phyloP scores from a whole-genome alignment of 2,888 invertebrate species.

The Diplazon laetatorius region DNA sequence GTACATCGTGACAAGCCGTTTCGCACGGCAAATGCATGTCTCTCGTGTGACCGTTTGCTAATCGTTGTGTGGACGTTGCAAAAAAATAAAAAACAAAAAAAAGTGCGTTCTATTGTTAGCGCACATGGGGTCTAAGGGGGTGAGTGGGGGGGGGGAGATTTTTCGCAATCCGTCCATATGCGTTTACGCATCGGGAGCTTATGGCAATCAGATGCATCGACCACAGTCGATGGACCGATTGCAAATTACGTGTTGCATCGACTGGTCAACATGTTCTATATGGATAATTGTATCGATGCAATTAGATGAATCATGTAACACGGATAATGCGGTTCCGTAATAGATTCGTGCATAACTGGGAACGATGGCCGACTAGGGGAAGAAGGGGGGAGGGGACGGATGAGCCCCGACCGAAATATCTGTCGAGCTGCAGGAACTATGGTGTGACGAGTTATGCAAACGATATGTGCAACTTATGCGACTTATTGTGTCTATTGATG shows the following conservation, averaged over 20 bases:
- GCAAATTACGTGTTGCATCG: not conserved
- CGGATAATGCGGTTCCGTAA: slow-evolving; percentile 5
- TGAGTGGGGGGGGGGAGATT: too few relatives aligned
- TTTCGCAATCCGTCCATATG: slow-evolving; percentile 1
- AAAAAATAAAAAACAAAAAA: too few relatives aligned
- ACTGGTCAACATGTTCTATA: slow-evolving; percentile 1
- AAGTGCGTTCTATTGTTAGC: too few relatives aligned
- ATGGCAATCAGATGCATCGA: slow-evolving; percentile 1
- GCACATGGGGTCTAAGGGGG: too few relatives aligned
- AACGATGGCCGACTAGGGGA: too few relatives aligned
- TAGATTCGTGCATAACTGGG: slow-evolving; percentile 1
- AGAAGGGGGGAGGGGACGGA: not conserved
- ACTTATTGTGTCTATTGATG: too few relatives aligned
- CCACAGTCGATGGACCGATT: not conserved
- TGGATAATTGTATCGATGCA: not conserved
- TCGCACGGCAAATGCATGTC: slow-evolving; percentile 15
- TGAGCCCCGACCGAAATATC: not conserved
- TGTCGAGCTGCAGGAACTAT: not conserved
- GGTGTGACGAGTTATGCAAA: not conserved
- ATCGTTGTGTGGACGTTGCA: too few relatives aligned
- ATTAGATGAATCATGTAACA: slow-evolving; percentile 28
- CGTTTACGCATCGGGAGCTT: not conserved
- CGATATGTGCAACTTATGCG: too few relatives aligned
- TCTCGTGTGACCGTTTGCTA: not conserved
- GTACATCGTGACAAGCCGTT: not conserved